Base-by-base conservation (phyloP, 2,113 vertebrate genomes). In the Podilymbus podiceps region DNA sequence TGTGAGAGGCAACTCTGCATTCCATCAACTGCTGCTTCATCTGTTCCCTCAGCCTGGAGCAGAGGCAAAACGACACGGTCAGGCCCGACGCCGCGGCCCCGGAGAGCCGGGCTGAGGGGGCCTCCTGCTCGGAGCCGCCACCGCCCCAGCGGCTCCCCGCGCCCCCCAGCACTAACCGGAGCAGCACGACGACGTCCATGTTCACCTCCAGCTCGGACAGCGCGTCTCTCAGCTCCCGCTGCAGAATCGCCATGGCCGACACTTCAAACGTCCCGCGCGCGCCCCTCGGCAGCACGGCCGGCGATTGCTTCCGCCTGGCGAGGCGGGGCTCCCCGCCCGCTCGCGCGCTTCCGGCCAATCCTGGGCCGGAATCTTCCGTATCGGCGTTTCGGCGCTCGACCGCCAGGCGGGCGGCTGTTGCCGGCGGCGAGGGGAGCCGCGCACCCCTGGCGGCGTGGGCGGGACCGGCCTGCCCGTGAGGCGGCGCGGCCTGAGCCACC, bases 11-110 rank as follows among this genome's bases (percentile, higher is more conserved):
- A 3, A 55, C 15, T 22, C 92, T 93, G 75, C 62, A 96, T 46
- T 98, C 98, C 60, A 38, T 18, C 11, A 98, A 76, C 18, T 97
- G 97, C 9, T 98, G 97, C 71, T 97, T 97, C 42, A 97, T 69
- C 55, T 59, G 94, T 14, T 97, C 73, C 74, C 69, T 93, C 22
- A 98, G 6, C 22, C 98, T 98, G 86, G 10, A 71, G 22, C 2
- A 25, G 72, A 60, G 15, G 16, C 17, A 73, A 73, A 90, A 66
- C 4, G 23, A 86, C 46, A 68, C 8, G 31, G 18, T 62, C 42
- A 44, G 17, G 2, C 7, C 27, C 55, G 21, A 42, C 20, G 67
- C 35, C 18, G 24, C 49, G 5, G 33, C 47, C 9, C 17, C 5
- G 8, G 9, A 7, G 19, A 30, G 47, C 16, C 3, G 16, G 13